Base-by-base conservation (phyloP, 2,888 invertebrate species). In the Listrodromus nycthemerus region DNA sequence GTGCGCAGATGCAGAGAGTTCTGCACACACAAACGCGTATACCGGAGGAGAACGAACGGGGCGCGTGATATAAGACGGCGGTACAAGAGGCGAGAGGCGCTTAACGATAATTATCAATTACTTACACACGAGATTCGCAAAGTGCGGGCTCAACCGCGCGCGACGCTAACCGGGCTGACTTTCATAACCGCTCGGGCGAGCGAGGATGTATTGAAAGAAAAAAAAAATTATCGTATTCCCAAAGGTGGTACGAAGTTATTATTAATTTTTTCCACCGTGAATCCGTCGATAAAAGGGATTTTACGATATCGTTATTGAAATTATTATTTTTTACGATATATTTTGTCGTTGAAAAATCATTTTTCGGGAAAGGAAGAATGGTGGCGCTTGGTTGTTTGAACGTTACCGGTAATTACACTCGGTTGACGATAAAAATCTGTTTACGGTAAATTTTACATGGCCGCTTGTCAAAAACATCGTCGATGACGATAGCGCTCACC, bases 81-180 rank as follows among this genome's bases (percentile, higher is more conserved):
- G 58, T 58, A 80, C 30, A 45, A 45, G 33, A 24, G 58, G 24
- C 61, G 77, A 83, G 74, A 81, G 84, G 85, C 80, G 85, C 83
- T 86, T 80, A 83, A 85, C 81, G 87, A 86, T 86, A 87, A 88
- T 88, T 87, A 87, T 86, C 87, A 87, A 87, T 88, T 88, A 87
- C 84, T 80, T 85, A 80, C 80, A 73, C 58, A 80, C 63, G 66
- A 45, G 80, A 80, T 73, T 86, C 82, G 77, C 78, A 63, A 76
- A 79, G 80, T 75, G 83, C 74, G 81, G 37, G 63, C 45, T 27
- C 66, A 74, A 52, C 65, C 52, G 79, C 65, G 79, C 82, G 58
- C 41, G 71, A 76, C 73, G 69, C 61, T 55, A 65, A 30, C 74
- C 58, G 37, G 67, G 70, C 41, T 27, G 67, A 21, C 69, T 78